A percentile compares a stretch with the other conserved stretches of the same genome.
phyloP scores from a whole-genome alignment of 2,888 invertebrate species.

The Diarsia brunnea region DNA sequence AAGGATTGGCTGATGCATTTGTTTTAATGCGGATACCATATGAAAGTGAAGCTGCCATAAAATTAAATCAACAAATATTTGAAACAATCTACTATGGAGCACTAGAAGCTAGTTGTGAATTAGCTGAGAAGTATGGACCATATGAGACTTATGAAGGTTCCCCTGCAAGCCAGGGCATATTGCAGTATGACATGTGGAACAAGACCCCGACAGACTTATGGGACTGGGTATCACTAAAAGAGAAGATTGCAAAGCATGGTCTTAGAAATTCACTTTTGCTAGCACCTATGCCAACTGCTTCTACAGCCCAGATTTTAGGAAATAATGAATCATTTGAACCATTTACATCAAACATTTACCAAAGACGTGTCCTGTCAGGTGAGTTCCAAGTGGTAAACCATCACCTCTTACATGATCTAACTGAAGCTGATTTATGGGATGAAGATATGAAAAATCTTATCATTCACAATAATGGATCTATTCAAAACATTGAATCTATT shows the following conservation, averaged over 20 bases:
- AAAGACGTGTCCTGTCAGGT: conserved; percentile 97
- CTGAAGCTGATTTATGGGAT: conserved; percentile 97
- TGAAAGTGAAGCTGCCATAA: conserved; percentile 96
- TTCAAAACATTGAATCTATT: conserved; percentile 96
- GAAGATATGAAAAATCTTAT: conserved; percentile 98
- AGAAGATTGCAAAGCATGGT: conserved; percentile 96
- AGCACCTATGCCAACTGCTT: conserved; percentile 99
- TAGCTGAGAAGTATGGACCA: conserved; percentile 95
- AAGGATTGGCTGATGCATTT: conserved; percentile 99
- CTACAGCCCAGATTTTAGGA: conserved; percentile 99
- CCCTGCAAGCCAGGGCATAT: conserved; percentile 98
- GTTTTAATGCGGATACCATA: conserved; percentile 98
- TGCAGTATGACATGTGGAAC: conserved; percentile 99
- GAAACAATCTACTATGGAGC: conserved; percentile 99
- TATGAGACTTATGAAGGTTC: conserved; percentile 98
- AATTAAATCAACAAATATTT: conserved; percentile 98
- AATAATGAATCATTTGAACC: conserved; percentile 99
- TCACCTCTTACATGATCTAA: conserved; percentile 97
- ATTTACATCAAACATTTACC: conserved; percentile 99
- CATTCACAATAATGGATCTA: conserved; percentile 97
- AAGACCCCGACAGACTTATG: conserved; percentile 96
- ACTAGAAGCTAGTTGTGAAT: conserved; percentile 98
- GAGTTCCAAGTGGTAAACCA: conserved; percentile 99
- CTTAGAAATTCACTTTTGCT: conserved; percentile 97
- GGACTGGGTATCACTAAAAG: conserved; percentile 96